Base-by-base conservation (phyloP, 2,888 invertebrate species). In the Epinotia demarniana region DNA sequence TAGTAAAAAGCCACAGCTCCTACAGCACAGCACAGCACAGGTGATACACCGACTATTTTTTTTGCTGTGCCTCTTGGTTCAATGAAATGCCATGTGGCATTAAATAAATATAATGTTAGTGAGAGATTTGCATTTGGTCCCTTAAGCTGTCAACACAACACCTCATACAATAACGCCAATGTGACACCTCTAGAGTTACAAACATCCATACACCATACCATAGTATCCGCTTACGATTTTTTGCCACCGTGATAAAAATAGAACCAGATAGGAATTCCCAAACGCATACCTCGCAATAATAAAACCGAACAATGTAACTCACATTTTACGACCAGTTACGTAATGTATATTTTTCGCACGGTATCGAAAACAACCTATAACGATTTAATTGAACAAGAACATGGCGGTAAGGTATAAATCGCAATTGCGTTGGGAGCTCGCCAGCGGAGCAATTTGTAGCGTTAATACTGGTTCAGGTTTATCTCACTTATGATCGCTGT, bases 321-420 rank as follows among this genome's bases (percentile, higher is more conserved):
- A 8, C 39, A 39, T 19, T 12, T 12, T 27, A 60, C 18, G 27
- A 60, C 13, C 13, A 18, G 63, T 64, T 64, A 64, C 63, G 63
- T 49, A 64, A 64, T 63, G 19, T 19, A 46, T 39, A 66, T 53
- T 66, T 46, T 60, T 39, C 57, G n/a, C 71, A 39, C 61, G n/a
- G 43, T 39, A 69, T 62, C 39, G 68, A 73, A 73, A 73, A 73
- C 73, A 73, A 55, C 61, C 73, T 23, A 23, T 67, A 60, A 67
- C 19, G 27, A 18, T 68, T 43, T 43, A 62, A 73, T 73, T 62
- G 49, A 43, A 18, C 64, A 58, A 61, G 49, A 39, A 61, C 33
- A 27, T 23, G 58, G 23, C 55, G 62, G 49, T 33, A n/a, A 33
- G 27, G 18, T 1, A 58, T 66, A 67, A 67, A 67, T 73, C 66